phyloP scores from a whole-genome alignment of 2,888 invertebrate species.

The Alsophila aescularia region DNA sequence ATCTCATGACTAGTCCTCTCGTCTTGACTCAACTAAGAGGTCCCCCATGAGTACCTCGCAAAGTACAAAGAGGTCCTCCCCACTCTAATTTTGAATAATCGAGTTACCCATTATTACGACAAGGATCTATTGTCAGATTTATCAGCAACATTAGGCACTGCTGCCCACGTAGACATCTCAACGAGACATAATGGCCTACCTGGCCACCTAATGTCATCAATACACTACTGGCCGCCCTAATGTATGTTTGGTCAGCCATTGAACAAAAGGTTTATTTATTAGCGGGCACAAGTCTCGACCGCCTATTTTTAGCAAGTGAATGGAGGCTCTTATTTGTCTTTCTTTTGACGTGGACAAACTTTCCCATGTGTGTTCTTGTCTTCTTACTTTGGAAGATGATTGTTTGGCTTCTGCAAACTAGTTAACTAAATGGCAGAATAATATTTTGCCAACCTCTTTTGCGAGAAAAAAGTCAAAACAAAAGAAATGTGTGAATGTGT shows the following conservation, averaged over 20 bases:
- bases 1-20: too few relatives aligned
- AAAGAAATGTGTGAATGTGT: too few relatives aligned
- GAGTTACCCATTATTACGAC: too few relatives aligned
- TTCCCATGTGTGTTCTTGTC: background rate
- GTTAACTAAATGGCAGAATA: background rate
- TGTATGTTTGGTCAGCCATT: slow-evolving; percentile 3
- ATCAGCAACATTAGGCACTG: background rate
- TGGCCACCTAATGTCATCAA: background rate
- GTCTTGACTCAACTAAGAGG: too few relatives aligned
- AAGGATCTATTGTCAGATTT: background rate
- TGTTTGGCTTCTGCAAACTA: background rate
- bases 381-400: background rate
- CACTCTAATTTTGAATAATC: too few relatives aligned
- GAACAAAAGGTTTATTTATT: slow-evolving; percentile 6
- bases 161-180: background rate
- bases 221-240: background rate
- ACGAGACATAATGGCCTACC: background rate
- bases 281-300: slow-evolving; percentile 7
- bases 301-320: slow-evolving; percentile 5
- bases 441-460: background rate
- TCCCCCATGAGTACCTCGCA: too few relatives aligned
- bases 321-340: background rate
- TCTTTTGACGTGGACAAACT: background rate
- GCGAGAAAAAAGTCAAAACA: too few relatives aligned
- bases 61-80: too few relatives aligned